Conservation (phyloP, 2,797 vertebrate species). For the Hafferia zeledoni region DNA sequence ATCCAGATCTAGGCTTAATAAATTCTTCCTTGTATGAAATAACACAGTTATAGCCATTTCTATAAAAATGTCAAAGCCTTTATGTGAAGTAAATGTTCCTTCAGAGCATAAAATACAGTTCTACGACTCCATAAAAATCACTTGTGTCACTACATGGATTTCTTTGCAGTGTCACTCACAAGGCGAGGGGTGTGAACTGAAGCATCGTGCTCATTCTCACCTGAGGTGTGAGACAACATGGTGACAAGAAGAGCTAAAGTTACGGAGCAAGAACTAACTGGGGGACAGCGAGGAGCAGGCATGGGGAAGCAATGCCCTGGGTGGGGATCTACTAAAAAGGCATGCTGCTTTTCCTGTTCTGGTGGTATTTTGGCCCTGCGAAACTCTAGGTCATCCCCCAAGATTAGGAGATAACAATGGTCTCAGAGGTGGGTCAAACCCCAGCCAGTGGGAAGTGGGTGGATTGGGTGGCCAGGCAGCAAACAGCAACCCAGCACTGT, state of each 20-base stretch:
- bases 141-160: not conserved
- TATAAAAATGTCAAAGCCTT: slow-evolving; percentile 40
- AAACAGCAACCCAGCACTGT: not conserved
- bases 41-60: slow-evolving; percentile 7
- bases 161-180: not conserved
- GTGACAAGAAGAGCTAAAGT: not conserved
- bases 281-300: not conserved
- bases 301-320: not conserved
- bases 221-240: not conserved
- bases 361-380: not conserved
- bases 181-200: not conserved
- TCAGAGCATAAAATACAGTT: not conserved
- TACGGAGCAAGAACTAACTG: not conserved
- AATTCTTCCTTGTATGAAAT: not conserved
- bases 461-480: not conserved
- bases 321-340: not conserved
- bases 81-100: slow-evolving; percentile 6
- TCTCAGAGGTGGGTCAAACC: not conserved
- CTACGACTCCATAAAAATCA: not conserved
- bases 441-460: not conserved
- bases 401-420: not conserved
- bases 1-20: slow-evolving; percentile 4
- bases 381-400: not conserved
- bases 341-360: not conserved
- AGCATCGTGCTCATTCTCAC: not conserved